These are phyloP conservation scores for Spisula subtruncata DNA, from an alignment of 2,888 invertebrate species.

Conservation along the genomic window DNA sequence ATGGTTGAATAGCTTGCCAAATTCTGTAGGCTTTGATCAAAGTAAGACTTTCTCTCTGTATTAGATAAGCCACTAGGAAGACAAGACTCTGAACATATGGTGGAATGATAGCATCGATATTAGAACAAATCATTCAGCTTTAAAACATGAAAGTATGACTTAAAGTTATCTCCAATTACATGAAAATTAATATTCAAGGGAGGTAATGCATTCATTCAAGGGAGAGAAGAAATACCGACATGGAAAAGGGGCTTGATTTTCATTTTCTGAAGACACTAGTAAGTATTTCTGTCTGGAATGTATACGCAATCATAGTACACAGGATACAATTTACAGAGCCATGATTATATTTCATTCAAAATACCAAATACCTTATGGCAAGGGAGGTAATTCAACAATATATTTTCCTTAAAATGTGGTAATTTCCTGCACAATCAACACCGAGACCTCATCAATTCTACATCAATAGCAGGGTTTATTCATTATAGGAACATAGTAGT, in stretches of 20 bases:
- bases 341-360: not conserved
- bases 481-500: not conserved
- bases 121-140: not conserved
- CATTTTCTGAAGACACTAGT: too few relatives aligned
- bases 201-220: not conserved
- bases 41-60: not conserved
- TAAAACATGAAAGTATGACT: not conserved
- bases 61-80: not conserved
- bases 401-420: not conserved
- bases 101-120: not conserved
- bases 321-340: not conserved
- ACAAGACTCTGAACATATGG: not conserved
- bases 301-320: too few relatives aligned
- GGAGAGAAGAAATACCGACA: not conserved
- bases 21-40: conserved; percentile 1
- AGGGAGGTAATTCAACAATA: not conserved
- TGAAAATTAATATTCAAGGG: not conserved
- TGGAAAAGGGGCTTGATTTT: not conserved
- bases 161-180: not conserved
- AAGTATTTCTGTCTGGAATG: too few relatives aligned
- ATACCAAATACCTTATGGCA: not conserved
- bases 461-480: too few relatives aligned
- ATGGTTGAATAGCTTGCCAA: conserved; percentile 2
- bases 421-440: not conserved
- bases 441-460: not conserved